Conservation (phyloP, 64 coral and sea anemone species). For the Hydrozoanthus tunicans region DNA sequence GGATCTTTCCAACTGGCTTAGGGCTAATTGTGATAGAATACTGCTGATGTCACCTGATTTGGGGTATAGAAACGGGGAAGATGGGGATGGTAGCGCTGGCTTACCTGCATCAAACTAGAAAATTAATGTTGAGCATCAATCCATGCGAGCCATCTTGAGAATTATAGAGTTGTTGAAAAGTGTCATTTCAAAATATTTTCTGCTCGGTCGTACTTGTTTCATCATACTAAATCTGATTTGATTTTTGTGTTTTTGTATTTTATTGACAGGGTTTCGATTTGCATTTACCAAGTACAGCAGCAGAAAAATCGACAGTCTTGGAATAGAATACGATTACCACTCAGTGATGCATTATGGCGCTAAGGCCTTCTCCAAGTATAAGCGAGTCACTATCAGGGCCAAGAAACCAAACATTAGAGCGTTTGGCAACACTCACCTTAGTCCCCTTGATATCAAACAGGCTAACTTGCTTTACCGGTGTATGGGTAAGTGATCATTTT, state of each 20-base stretch:
- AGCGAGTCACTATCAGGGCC: constrained; percentile 69
- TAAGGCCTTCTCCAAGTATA: constrained; percentile 83
- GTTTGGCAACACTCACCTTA: constrained; percentile 85
- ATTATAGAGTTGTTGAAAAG: too few relatives aligned
- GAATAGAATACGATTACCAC: constrained; percentile 77
- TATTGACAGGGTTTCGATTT: constrained; percentile 75
- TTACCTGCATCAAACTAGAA: too few relatives aligned
- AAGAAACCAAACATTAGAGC: constrained; percentile 59
- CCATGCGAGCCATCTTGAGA: too few relatives aligned
- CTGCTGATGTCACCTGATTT: too few relatives aligned
- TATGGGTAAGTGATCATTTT: constrained; percentile 63
- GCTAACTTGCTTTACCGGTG: constrained; percentile 83
- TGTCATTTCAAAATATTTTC: too few relatives aligned
- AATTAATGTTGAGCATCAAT: too few relatives aligned
- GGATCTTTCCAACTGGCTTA: too few relatives aligned
- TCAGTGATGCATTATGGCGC: constrained; percentile 91
- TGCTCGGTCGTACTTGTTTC: too few relatives aligned
- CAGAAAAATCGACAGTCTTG: constrained; percentile 86
- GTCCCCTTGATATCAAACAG: constrained; percentile 78
- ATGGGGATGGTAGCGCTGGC: too few relatives aligned
- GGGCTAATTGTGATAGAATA: too few relatives aligned
- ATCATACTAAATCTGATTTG: too few relatives aligned
- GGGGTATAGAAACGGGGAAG: too few relatives aligned
- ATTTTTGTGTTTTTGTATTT: neutral
- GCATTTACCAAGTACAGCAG: constrained; percentile 85